Conservation (phyloP, 2,888 invertebrate genomes). For the Lepidochitona cinerea region DNA sequence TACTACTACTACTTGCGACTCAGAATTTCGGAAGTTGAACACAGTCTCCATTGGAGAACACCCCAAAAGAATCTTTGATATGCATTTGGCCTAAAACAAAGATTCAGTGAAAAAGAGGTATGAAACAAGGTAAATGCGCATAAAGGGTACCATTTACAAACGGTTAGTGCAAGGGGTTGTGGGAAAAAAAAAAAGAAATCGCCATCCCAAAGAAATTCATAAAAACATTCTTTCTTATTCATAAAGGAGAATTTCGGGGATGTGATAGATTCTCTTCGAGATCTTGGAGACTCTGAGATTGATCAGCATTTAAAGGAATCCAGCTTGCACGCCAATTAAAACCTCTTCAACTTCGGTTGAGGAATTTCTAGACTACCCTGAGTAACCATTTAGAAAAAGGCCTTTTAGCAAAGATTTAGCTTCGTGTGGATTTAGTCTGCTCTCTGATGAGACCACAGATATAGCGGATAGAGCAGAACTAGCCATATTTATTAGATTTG, state of each 20-base stretch:
- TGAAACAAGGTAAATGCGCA: no score
- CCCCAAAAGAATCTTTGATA: no score
- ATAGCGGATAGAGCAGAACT: background rate
- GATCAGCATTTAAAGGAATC: background rate
- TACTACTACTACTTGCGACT: no score
- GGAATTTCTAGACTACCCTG: background rate
- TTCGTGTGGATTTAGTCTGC: background rate
- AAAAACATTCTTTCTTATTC: background rate
- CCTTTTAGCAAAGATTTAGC: background rate
- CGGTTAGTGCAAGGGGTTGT: no score
- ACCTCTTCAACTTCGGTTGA: background rate
- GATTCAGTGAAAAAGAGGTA: no score
- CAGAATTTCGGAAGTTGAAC: no score
- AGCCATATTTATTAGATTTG: background rate
- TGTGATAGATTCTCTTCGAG: background rate
- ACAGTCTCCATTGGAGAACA: no score
- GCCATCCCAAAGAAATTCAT: background rate
- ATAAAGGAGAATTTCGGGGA: background rate
- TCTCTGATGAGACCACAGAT: background rate
- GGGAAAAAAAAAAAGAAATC: no score
- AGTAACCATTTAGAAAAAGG: background rate
- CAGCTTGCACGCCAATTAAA: background rate
- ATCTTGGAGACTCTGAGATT: background rate
- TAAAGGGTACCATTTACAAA: no score
- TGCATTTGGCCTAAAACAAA: no score